Base-by-base conservation (phyloP, 2,113 vertebrate species). In the Lampris incognitus region DNA sequence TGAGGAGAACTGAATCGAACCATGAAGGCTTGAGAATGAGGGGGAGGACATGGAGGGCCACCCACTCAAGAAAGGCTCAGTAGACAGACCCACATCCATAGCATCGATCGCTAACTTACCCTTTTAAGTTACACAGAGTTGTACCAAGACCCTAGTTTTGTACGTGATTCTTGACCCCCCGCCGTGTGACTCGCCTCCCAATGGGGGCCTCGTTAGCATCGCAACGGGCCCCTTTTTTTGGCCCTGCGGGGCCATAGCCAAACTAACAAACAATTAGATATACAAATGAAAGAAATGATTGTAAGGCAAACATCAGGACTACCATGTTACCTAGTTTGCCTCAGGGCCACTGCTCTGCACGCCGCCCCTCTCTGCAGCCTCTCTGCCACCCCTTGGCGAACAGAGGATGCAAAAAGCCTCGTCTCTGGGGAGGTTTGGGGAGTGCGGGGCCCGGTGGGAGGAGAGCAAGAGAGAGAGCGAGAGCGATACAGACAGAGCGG, bases 1-100 rank as follows among this genome's bases (percentile, higher is more conserved):
- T 85, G 85, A 74, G 65, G 64, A 79, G 68, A 56, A 41, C 2
- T n/a, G 56, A 62, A 72, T 24, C 57, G 71, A 85, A 46, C 60
- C 49, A 8, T 36, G 48, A 65, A 40, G 68, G 58, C 51, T 61
- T 42, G 57, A 49, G 50, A 74, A 56, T 1, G 60, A 67, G 61
- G 68, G 72, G 46, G 51, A 68, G 80, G 82, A 84, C 81, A 75
- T 6, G 74, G 76, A 89, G 89, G 86, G 81, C 90, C 87, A 85
- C 68, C 64, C 4, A 58, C 82, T 83, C 24, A 61, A 76, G 73
- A 77, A 69, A 79, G 9, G 54, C 87, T 88, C 74, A 70, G 79
- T 85, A 84, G 77, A 77, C 87, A 13, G 66, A 81, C 74, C 69
- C 57, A 46, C 66, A 82, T 87, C 83, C 74, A 84, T 85, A 81